These are phyloP conservation scores for Megastigmus dorsalis DNA, from an alignment of 2,888 invertebrate genomes.

Conservation along the genomic window DNA sequence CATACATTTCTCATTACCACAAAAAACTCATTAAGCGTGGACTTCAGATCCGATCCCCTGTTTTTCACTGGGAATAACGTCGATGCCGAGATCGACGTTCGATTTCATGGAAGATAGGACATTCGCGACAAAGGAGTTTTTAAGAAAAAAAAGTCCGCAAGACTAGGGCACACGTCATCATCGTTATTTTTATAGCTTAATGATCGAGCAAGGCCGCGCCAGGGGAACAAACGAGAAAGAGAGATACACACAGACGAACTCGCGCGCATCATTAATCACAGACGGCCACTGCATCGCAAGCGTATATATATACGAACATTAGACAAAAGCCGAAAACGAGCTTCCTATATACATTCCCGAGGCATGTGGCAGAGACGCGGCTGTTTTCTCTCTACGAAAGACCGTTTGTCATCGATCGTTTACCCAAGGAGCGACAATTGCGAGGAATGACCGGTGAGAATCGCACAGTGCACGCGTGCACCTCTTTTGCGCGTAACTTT, in stretches of 20 bases:
- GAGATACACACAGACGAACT: too few relatives aligned
- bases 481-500: too few relatives aligned
- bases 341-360: slow-evolving; percentile 6
- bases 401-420: slow-evolving; percentile 38
- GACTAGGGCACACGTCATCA: slow-evolving; percentile 4
- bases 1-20: too few relatives aligned
- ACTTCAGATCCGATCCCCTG: too few relatives aligned
- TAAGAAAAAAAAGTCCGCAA: background rate
- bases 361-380: background rate
- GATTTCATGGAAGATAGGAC: slow-evolving; percentile 5
- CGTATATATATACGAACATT: background rate
- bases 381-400: too few relatives aligned
- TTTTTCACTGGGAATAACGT: too few relatives aligned
- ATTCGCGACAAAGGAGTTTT: slow-evolving; percentile 1
- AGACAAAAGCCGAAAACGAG: slow-evolving; percentile 14
- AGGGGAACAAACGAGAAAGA: background rate
- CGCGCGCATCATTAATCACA: slow-evolving; percentile 26
- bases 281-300: background rate
- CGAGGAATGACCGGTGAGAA: background rate
- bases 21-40: too few relatives aligned
- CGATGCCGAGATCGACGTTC: background rate
- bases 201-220: background rate
- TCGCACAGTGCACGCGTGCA: slow-evolving; percentile 24
- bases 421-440: too few relatives aligned
- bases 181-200: slow-evolving; percentile 15